Percentiles rank a stretch among this genome's conserved stretches.
Conservation (phyloP, 2,113 vertebrate genomes). For the Sardina pilchardus region DNA sequence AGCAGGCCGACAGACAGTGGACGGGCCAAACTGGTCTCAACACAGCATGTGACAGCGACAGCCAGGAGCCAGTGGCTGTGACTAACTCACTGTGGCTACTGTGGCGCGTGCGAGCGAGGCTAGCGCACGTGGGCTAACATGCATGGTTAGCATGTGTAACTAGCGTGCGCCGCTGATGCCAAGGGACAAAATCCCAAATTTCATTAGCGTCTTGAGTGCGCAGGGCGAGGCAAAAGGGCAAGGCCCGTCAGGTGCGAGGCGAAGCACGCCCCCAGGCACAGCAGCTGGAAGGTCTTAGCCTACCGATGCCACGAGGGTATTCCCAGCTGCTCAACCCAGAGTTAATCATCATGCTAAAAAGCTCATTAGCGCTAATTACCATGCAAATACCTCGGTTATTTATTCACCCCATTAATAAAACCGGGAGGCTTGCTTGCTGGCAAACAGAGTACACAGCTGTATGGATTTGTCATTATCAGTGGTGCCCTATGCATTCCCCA, state of each 20-base stretch:
- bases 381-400: constrained; percentile 67
- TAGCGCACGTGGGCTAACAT: not conserved
- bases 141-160: not conserved
- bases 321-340: constrained; percentile 49
- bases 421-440: constrained; percentile 37
- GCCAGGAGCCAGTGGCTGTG: not conserved
- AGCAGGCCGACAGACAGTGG: not conserved
- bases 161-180: not conserved
- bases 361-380: constrained; percentile 66
- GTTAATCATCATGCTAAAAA: constrained; percentile 68
- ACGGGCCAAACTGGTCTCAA: not conserved
- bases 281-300: constrained; percentile 50
- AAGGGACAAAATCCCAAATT: not conserved
- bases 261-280: constrained; percentile 35
- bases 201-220: not conserved
- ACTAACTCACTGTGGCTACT: not conserved
- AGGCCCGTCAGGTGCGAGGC: constrained; percentile 12
- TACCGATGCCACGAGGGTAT: constrained; percentile 48
- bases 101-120: too few species aligned
- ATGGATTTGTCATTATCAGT: constrained; percentile 45
- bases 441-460: constrained; percentile 44
- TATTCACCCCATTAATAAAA: constrained; percentile 64
- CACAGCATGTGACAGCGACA: not conserved
- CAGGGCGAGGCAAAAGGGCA: not conserved
- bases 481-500: not conserved